These are phyloP conservation scores for Dynastes grantii DNA, from an alignment of 2,888 invertebrate genomes.

Conservation along the genomic window DNA sequence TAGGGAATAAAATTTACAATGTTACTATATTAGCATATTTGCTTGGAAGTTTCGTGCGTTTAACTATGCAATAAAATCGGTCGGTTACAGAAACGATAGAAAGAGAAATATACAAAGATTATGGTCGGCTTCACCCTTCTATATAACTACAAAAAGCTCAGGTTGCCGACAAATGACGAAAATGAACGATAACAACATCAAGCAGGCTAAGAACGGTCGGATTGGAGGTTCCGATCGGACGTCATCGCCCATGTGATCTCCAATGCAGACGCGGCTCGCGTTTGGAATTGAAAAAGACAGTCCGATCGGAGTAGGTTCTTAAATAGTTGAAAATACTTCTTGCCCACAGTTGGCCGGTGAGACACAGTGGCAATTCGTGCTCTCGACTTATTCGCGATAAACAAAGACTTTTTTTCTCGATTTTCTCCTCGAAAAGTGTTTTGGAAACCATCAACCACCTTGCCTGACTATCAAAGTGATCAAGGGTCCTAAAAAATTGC, in stretches of 20 bases:
- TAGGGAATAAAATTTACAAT: background rate
- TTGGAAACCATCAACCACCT: too few relatives aligned
- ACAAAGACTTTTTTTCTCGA: too few relatives aligned
- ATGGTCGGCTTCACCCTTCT: too few relatives aligned
- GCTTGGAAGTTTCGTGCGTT: background rate
- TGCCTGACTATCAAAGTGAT: too few relatives aligned
- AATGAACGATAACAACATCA: conserved; percentile 2
- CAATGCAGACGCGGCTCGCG: background rate
- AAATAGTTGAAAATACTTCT: conserved; percentile 38
- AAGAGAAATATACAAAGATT: too few relatives aligned
- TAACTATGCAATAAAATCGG: too few relatives aligned
- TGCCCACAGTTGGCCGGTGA: background rate
- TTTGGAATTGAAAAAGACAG: conserved; percentile 42
- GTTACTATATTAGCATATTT: background rate
- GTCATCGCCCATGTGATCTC: conserved; percentile 21
- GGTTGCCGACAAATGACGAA: background rate
- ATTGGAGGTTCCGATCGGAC: conserved; percentile 17
- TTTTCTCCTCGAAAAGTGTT: too few relatives aligned
- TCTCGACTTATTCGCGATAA: too few relatives aligned
- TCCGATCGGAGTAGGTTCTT: conserved; percentile 12
- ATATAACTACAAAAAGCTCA: conserved; percentile 14
- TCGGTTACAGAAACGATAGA: too few relatives aligned
- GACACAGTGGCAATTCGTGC: too few relatives aligned
- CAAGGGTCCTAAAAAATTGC: background rate
- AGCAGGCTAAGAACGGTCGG: conserved; percentile 14